Evolutionary conservation across 1,140 invertebrate species (phyloP).

Genomic region (Drosophila lowei): DNA sequence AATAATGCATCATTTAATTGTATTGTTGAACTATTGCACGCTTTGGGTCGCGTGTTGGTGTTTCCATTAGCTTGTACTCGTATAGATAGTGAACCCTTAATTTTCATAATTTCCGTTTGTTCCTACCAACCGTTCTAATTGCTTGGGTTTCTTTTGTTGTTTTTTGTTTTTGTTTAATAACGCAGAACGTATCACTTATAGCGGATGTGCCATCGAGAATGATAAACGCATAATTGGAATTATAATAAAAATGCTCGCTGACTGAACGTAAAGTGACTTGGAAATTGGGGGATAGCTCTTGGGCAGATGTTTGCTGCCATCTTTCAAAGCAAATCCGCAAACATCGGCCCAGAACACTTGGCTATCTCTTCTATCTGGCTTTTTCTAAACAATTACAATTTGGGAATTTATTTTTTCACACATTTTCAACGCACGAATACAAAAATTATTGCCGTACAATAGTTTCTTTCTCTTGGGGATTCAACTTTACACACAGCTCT

Average conservation of each 20-base stretch:
- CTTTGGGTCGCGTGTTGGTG: constrained; percentile 34
- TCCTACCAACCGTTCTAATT: constrained; percentile 42
- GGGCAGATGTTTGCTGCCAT: too few species aligned
- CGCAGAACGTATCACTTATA: constrained; percentile 40
- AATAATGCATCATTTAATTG: constrained; percentile 30
- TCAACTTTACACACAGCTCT: constrained; percentile 26
- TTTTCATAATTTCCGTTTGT: constrained; percentile 16
- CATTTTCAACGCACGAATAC: constrained; percentile 25
- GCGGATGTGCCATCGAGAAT: constrained; percentile 33
- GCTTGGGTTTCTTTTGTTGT: constrained; percentile 48
- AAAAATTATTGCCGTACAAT: constrained; percentile 24
- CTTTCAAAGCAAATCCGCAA: background rate
- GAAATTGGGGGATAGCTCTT: background rate
- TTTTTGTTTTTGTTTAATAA: constrained; percentile 8
- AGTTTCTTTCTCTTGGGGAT: constrained; percentile 15
- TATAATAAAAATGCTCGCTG: constrained; percentile 49
- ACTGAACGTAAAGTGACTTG: constrained; percentile 41
- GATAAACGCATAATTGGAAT: constrained; percentile 31
- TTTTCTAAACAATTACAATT: constrained; percentile 28
- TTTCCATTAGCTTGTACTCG: constrained; percentile 26
- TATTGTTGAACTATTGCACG: constrained; percentile 29
- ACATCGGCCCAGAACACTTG: background rate
- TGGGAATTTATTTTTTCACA: constrained; percentile 35
- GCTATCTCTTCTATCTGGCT: background rate
- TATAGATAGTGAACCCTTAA: constrained; percentile 56